These are phyloP conservation scores for Regulus satrapa DNA, from an alignment of 2,113 vertebrate genomes.

Conservation along the genomic window DNA sequence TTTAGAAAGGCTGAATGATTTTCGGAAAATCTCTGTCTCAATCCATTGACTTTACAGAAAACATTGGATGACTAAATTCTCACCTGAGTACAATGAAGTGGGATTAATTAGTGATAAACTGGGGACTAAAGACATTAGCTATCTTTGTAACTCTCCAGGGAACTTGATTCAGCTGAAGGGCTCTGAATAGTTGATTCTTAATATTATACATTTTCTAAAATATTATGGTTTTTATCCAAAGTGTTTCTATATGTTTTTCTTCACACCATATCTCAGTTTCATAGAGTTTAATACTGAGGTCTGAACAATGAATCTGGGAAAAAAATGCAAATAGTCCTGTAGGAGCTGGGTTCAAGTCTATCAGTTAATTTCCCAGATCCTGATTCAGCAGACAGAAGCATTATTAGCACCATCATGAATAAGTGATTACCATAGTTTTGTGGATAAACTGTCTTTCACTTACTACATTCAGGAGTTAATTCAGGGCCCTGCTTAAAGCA, in stretches of 20 bases:
- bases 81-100: neutral
- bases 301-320: neutral
- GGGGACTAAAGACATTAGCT: neutral
- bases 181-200: neutral
- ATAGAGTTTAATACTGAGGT: neutral
- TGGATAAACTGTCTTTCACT: neutral
- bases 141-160: neutral
- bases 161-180: neutral
- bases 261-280: neutral
- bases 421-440: neutral
- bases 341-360: neutral
- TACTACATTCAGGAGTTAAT: neutral
- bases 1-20: neutral
- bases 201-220: neutral
- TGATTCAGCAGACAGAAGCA: neutral
- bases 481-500: neutral
- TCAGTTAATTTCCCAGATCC: neutral
- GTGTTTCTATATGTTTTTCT: neutral
- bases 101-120: neutral
- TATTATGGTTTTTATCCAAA: accelerated
- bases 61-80: neutral
- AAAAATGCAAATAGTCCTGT: neutral
- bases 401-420: neutral
- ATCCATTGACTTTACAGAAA: neutral
- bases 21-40: neutral